phyloP scores from a whole-genome alignment of 2,888 invertebrate species.

The Leptarthrus brevirostris region DNA sequence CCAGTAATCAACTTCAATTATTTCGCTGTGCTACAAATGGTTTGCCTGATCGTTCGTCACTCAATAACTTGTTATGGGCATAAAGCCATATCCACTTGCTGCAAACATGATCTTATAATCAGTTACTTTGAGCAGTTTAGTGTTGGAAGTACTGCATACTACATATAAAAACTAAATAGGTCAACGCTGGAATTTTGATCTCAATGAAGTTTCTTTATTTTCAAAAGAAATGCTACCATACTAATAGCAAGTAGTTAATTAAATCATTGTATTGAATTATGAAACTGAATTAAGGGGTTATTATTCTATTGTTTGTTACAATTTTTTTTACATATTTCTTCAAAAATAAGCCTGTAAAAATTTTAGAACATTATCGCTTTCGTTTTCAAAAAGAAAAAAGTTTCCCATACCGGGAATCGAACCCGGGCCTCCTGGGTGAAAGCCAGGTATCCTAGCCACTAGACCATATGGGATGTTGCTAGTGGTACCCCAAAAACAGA shows the following conservation, averaged over 20 bases:
- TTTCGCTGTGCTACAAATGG: slow-evolving; percentile 11
- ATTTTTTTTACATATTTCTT: too few species aligned
- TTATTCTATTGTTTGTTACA: background rate
- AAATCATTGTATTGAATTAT: too few species aligned
- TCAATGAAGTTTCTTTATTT: background rate
- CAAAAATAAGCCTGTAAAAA: too few species aligned
- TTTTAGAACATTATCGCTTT: too few species aligned
- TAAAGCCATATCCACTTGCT: background rate
- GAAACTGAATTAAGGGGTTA: too few species aligned
- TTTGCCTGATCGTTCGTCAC: background rate
- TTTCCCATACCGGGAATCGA: slow-evolving; percentile 91
- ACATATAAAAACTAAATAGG: slow-evolving; percentile 8
- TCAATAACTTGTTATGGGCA: slow-evolving; percentile 15
- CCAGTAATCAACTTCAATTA: slow-evolving; percentile 25
- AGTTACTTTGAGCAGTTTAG: background rate
- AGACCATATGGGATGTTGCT: slow-evolving; percentile 66
- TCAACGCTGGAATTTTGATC: background rate
- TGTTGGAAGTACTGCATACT: background rate
- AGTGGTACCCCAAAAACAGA: too few species aligned
- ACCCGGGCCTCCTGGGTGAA: slow-evolving; percentile 76
- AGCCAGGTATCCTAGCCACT: slow-evolving; percentile 68
- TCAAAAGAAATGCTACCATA: background rate
- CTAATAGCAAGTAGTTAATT: too few species aligned
- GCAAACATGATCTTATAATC: slow-evolving; percentile 8
- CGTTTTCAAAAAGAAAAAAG: slow-evolving; percentile 53